A percentile compares a stretch with the other conserved stretches of the same genome.
Conservation (phyloP, 2,888 invertebrate species). For the Sturmia bella region DNA sequence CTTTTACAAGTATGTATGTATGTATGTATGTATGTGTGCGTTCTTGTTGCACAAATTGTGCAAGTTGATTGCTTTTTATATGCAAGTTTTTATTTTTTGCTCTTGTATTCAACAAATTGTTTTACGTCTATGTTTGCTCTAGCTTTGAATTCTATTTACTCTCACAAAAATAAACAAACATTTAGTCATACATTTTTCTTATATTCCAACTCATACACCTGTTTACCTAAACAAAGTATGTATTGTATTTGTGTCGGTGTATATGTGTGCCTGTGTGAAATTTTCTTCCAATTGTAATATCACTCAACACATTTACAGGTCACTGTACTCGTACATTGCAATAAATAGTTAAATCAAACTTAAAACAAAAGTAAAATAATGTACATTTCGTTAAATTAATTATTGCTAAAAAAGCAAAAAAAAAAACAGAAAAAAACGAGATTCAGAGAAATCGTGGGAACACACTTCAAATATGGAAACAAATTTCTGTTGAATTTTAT, state of each 20-base stretch:
- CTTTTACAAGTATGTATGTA: background rate
- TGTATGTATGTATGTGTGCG: background rate
- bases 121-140: slow-evolving; percentile 20
- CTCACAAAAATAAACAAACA: background rate
- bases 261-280: background rate
- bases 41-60: slow-evolving; percentile 19
- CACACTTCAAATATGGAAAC: background rate
- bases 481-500: background rate
- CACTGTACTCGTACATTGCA: slow-evolving; percentile 37
- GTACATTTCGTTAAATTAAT: slow-evolving; percentile 53
- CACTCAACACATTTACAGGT: slow-evolving; percentile 31
- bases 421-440: slow-evolving; percentile 28
- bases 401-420: slow-evolving; percentile 36
- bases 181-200: slow-evolving; percentile 6
- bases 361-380: slow-evolving; percentile 32
- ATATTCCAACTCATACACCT: slow-evolving; percentile 42
- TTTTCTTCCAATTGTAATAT: slow-evolving; percentile 17
- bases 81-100: slow-evolving; percentile 17
- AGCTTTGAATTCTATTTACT: slow-evolving; percentile 20
- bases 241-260: no score
- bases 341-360: slow-evolving; percentile 38
- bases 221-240: background rate
- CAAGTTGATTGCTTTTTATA: slow-evolving; percentile 1
- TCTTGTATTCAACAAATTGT: slow-evolving; percentile 23
- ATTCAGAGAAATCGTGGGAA: slow-evolving; percentile 52